These are phyloP conservation scores for Sternarchorhynchus goeldii DNA, from an alignment of 2,797 vertebrate species.

Conservation along the genomic window DNA sequence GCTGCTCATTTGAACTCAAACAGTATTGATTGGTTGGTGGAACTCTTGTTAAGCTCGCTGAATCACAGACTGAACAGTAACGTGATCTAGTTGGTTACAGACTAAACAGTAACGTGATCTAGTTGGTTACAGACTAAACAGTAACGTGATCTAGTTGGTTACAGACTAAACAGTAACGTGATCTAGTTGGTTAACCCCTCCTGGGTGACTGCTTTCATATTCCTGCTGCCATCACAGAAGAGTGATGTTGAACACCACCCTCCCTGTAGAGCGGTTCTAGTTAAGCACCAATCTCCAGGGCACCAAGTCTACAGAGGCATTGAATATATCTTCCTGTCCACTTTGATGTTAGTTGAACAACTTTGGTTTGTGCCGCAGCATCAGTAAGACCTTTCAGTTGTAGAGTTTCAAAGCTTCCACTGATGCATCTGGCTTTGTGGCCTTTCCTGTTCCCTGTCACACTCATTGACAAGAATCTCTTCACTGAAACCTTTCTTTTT, in stretches of 20 bases:
- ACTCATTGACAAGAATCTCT: constrained; percentile 81
- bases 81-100: too few relatives aligned
- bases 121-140: too few relatives aligned
- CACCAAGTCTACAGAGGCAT: constrained; percentile 60
- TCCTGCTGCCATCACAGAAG: constrained; percentile 49
- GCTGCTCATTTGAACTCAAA: constrained; percentile 9
- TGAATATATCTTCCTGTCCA: constrained; percentile 71
- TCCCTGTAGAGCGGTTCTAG: constrained; percentile 31
- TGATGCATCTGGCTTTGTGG: background rate
- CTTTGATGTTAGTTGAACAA: constrained; percentile 76
- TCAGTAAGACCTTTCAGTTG: constrained; percentile 76
- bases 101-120: too few relatives aligned
- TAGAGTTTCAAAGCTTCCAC: constrained; percentile 60
- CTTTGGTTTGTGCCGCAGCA: constrained; percentile 68
- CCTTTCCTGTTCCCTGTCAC: constrained; percentile 53
- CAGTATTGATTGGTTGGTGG: constrained; percentile 37
- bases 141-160: constrained; percentile 39
- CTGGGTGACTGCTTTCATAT: constrained; percentile 44
- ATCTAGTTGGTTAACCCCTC: constrained; percentile 23
- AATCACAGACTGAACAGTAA: background rate
- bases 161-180: constrained; percentile 47
- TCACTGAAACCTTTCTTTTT: constrained; percentile 54
- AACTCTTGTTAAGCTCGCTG: constrained; percentile 19
- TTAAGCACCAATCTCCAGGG: constrained; percentile 52
- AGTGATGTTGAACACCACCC: constrained; percentile 50